Percentiles rank a stretch among this genome's conserved stretches.
These are phyloP conservation scores for Tympanuchus pallidicinctus DNA, from an alignment of 2,113 vertebrate genomes.

Conservation along the genomic window DNA sequence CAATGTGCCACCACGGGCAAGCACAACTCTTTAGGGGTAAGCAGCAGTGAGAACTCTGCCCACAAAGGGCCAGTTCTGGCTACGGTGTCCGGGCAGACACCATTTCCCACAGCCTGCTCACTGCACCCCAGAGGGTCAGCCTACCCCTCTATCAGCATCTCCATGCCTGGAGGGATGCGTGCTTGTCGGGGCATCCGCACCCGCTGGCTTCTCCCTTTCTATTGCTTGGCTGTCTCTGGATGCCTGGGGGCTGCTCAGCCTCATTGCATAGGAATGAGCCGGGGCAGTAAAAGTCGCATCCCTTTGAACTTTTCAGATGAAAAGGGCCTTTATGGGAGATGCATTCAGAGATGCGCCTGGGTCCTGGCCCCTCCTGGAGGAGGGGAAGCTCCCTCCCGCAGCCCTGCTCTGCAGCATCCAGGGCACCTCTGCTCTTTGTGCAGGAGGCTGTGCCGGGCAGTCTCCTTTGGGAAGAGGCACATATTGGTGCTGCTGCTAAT, in stretches of 20 bases:
- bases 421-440: constrained; percentile 10
- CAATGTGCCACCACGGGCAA: not conserved
- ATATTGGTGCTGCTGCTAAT: not conserved
- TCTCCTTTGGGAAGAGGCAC: not conserved
- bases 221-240: not conserved
- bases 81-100: not conserved
- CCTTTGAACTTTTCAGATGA: not conserved
- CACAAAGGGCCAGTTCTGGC: not conserved
- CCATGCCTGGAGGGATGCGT: not conserved
- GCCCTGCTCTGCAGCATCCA: not conserved
- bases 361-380: not conserved
- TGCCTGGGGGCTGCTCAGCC: not conserved
- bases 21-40: not conserved
- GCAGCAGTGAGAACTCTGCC: not conserved
- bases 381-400: not conserved
- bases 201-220: not conserved
- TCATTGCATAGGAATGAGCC: not conserved
- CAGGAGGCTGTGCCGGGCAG: not conserved
- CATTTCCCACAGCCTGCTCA: fast-evolving
- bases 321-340: not conserved
- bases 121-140: not conserved
- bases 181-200: not conserved
- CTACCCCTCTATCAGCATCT: not conserved
- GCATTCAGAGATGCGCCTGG: not conserved
- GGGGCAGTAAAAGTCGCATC: not conserved